These are phyloP conservation scores for Pteropus rufus DNA, from an alignment of 2,797 vertebrate species.

Conservation along the genomic window DNA sequence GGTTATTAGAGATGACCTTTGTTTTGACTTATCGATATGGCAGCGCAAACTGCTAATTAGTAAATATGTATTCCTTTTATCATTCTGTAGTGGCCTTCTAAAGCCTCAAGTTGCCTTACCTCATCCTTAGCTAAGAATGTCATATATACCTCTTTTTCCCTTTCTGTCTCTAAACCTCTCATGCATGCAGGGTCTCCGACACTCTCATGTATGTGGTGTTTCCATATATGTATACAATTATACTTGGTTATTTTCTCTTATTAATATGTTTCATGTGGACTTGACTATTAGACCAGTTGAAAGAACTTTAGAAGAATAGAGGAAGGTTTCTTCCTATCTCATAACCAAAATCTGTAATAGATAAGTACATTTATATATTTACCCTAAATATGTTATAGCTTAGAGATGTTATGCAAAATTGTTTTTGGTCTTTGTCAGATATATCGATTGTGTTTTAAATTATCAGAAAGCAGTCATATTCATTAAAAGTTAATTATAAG, in stretches of 20 bases:
- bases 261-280: background rate
- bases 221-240: background rate
- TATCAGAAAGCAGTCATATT: background rate
- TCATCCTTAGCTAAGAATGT: background rate
- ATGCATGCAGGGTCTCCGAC: background rate
- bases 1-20: background rate
- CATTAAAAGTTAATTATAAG: conserved; percentile 31
- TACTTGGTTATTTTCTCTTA: background rate
- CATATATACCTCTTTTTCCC: background rate
- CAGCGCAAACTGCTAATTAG: background rate
- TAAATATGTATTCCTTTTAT: background rate
- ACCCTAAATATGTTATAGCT: background rate
- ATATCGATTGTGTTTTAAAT: conserved; percentile 22
- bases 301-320: background rate
- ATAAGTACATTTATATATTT: background rate
- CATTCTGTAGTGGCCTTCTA: background rate
- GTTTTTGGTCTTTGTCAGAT: background rate
- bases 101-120: background rate
- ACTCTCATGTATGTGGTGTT: background rate
- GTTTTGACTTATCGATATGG: background rate
- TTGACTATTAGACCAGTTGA: background rate
- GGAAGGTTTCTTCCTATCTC: background rate
- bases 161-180: background rate
- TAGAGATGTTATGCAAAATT: background rate
- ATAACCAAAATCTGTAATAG: background rate